Evolutionary conservation across 2,888 invertebrate genomes (phyloP).

Genomic region (Punctoribates punctum): DNA sequence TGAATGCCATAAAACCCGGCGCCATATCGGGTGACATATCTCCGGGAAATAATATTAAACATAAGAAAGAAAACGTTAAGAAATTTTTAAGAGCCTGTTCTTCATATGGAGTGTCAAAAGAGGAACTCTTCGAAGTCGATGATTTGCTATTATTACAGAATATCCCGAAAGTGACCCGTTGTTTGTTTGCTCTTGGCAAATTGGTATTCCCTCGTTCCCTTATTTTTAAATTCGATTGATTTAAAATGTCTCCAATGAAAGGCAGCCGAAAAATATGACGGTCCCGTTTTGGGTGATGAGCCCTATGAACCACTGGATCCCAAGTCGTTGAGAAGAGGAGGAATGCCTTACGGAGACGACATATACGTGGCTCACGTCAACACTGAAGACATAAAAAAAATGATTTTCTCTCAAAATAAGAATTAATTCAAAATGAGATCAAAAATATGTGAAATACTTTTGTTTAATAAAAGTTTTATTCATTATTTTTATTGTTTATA

Average conservation of each 20-base stretch:
- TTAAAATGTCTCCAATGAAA: background rate
- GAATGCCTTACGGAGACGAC: slow-evolving; percentile 50
- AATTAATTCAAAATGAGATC: background rate
- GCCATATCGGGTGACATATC: slow-evolving; percentile 48
- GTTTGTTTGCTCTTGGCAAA: slow-evolving; percentile 49
- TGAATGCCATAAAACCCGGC: slow-evolving; percentile 49
- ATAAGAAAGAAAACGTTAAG: slow-evolving; percentile 54
- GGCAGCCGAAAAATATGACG: slow-evolving; percentile 47
- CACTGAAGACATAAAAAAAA: slow-evolving; percentile 47
- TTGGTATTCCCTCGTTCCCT: slow-evolving; percentile 47
- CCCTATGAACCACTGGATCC: slow-evolving; percentile 49
- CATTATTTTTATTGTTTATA: too few relatives aligned
- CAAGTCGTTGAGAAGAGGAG: slow-evolving; percentile 46
- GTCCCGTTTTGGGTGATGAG: slow-evolving; percentile 49
- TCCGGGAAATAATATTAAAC: slow-evolving; percentile 45
- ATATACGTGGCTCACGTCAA: slow-evolving; percentile 50
- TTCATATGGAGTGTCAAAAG: slow-evolving; percentile 49
- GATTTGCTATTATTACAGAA: slow-evolving; percentile 49
- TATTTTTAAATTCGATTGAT: background rate
- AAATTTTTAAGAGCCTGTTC: slow-evolving; percentile 55
- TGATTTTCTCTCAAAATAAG: slow-evolving; percentile 11
- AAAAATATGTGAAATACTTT: background rate
- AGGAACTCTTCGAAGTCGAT: slow-evolving; percentile 49
- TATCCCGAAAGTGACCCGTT: slow-evolving; percentile 49
- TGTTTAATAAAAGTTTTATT: too few relatives aligned